These are phyloP conservation scores for Drosophila dunni DNA, from an alignment of 1,140 invertebrate species.

Conservation along the genomic window DNA sequence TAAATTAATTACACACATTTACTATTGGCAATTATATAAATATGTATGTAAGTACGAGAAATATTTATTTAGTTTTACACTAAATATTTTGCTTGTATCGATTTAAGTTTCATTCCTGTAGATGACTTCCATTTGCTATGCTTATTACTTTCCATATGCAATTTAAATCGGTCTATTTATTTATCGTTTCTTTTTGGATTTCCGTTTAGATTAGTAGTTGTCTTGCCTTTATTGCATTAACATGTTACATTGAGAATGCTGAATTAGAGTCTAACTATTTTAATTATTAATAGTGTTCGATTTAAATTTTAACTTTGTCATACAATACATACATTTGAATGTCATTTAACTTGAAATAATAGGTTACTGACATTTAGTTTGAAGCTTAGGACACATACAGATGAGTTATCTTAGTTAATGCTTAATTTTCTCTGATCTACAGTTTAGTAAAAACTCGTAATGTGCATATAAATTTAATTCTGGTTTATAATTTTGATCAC, in stretches of 20 bases:
- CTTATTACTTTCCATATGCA: conserved; percentile 28
- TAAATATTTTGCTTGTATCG: conserved; percentile 30
- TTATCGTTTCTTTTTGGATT: conserved; percentile 45
- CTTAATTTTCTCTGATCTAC: conserved; percentile 34
- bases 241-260: conserved; percentile 70
- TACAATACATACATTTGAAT: conserved; percentile 68
- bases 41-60: conserved; percentile 48
- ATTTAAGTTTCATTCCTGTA: conserved; percentile 4
- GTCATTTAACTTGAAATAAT: conserved; percentile 49
- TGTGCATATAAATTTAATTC: conserved; percentile 32
- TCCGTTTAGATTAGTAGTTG: conserved; percentile 9
- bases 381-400: conserved; percentile 79
- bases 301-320: conserved; percentile 43
- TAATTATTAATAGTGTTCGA: conserved; percentile 12
- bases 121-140: conserved; percentile 35
- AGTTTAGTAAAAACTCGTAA: conserved; percentile 34
- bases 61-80: conserved; percentile 50
- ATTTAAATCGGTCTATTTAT: conserved; percentile 15
- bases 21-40: conserved; percentile 70
- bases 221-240: conserved; percentile 42
- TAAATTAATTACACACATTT: conserved; percentile 67
- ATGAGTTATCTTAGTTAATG: conserved; percentile 67
- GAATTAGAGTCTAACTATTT: conserved; percentile 64
- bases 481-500: conserved; percentile 74
- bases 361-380: conserved; percentile 70